Conservation (phyloP, 2,113 vertebrate genomes). For the Sebastes fasciatus region DNA sequence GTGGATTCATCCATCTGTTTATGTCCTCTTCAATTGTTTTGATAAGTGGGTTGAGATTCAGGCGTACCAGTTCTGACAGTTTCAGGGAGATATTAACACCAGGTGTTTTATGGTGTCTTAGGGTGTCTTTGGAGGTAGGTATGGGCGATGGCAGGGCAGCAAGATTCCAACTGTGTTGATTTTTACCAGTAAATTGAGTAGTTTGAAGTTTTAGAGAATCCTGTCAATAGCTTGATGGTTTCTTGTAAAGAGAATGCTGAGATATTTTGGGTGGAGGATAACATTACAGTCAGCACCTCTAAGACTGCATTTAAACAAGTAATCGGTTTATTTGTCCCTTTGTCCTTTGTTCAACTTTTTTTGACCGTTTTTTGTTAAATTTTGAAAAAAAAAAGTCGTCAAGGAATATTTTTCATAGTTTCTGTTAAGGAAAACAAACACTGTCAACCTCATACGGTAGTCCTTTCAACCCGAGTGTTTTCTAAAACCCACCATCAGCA, state of each 20-base stretch:
- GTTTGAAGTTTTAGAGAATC: background rate
- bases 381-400: too few relatives aligned
- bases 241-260: background rate
- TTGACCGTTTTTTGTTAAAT: background rate
- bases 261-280: too few relatives aligned
- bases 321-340: background rate
- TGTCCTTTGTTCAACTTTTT: background rate
- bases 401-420: background rate
- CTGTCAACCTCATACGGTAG: background rate
- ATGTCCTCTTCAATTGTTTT: too few relatives aligned
- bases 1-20: too few relatives aligned
- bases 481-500: background rate
- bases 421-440: background rate
- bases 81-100: too few relatives aligned
- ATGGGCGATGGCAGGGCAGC: too few relatives aligned
- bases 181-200: background rate
- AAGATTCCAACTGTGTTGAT: too few relatives aligned
- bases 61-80: too few relatives aligned
- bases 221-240: background rate
- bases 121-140: too few relatives aligned
- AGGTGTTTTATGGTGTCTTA: too few relatives aligned
- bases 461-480: background rate
- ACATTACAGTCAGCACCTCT: too few relatives aligned
- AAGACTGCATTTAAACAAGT: background rate
- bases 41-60: too few relatives aligned